Percentiles rank a stretch among this genome's conserved stretches.
Conservation (phyloP, 2,797 vertebrate species). For the Takifugu rubripes region DNA sequence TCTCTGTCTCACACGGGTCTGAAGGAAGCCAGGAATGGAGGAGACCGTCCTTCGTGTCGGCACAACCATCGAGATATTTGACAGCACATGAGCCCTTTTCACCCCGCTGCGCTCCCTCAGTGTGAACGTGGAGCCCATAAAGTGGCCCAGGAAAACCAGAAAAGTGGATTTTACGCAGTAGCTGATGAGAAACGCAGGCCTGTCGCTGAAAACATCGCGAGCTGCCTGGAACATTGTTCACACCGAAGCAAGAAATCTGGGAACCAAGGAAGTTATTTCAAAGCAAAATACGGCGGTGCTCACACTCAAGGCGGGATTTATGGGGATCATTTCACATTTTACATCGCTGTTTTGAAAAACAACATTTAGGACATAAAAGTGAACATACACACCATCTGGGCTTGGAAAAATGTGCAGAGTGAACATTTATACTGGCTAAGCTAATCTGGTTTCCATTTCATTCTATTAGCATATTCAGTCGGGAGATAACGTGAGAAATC, state of each 20-base stretch:
- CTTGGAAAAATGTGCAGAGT: neutral
- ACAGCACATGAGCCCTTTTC: neutral
- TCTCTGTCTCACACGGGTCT: too few relatives aligned
- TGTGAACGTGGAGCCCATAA: conserved; percentile 28
- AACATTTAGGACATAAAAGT: too few relatives aligned
- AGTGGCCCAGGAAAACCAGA: conserved; percentile 14
- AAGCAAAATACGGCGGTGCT: neutral
- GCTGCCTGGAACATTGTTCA: neutral
- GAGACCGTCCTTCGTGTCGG: too few relatives aligned
- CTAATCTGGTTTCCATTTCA: too few relatives aligned
- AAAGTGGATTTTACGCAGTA: conserved; percentile 22
- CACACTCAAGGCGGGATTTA: neutral
- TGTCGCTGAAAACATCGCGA: conserved; percentile 1
- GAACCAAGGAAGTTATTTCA: conserved; percentile 7
- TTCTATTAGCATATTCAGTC: too few relatives aligned
- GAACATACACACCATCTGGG: neutral
- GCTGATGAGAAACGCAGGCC: conserved; percentile 34
- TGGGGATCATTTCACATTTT: neutral
- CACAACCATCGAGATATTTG: too few relatives aligned
- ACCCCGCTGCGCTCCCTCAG: conserved; percentile 2
- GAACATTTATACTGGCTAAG: neutral
- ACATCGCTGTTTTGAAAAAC: too few relatives aligned
- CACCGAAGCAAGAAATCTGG: conserved; percentile 3
- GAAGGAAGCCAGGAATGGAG: too few relatives aligned
- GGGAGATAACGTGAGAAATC: too few relatives aligned